Conservation (phyloP, 2,113 vertebrate species). For the Heliornis fulica region DNA sequence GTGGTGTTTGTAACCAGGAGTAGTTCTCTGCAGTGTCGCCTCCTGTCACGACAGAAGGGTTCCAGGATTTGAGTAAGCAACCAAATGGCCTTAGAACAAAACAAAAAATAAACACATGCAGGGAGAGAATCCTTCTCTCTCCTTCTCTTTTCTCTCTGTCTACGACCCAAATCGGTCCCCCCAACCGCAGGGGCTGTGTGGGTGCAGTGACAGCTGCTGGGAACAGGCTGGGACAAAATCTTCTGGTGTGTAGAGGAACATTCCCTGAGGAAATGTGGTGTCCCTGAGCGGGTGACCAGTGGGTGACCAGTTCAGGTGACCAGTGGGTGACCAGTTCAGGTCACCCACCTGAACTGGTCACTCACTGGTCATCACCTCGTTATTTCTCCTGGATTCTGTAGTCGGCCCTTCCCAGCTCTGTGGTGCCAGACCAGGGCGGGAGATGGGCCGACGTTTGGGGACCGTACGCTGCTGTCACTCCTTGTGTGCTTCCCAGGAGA, state of each 20-base stretch:
- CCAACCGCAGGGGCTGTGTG: neutral
- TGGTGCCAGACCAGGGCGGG: neutral
- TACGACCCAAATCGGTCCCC: neutral
- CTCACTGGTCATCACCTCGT: neutral
- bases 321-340: neutral
- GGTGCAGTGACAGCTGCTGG: neutral
- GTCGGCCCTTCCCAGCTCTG: neutral
- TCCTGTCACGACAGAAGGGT: slow-evolving; percentile 53
- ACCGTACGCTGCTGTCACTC: neutral
- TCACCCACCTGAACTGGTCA: no score
- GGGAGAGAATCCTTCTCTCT: neutral
- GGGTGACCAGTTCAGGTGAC: neutral
- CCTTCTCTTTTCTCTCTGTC: neutral
- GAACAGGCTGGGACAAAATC: neutral
- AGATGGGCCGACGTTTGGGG: neutral
- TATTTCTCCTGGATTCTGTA: neutral
- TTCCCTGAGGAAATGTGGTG: neutral
- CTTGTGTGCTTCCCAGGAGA: neutral
- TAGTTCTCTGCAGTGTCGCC: neutral
- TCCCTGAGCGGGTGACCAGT: neutral
- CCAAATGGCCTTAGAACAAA: slow-evolving; percentile 40
- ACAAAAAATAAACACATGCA: neutral
- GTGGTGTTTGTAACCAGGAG: slow-evolving; percentile 38
- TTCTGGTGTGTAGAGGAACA: neutral
- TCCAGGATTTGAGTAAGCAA: slow-evolving; percentile 26